Percentiles rank a stretch among this genome's conserved stretches.
Evolutionary conservation across 2,888 invertebrate species (phyloP).

Genomic region (Tetranychus piercei): DNA sequence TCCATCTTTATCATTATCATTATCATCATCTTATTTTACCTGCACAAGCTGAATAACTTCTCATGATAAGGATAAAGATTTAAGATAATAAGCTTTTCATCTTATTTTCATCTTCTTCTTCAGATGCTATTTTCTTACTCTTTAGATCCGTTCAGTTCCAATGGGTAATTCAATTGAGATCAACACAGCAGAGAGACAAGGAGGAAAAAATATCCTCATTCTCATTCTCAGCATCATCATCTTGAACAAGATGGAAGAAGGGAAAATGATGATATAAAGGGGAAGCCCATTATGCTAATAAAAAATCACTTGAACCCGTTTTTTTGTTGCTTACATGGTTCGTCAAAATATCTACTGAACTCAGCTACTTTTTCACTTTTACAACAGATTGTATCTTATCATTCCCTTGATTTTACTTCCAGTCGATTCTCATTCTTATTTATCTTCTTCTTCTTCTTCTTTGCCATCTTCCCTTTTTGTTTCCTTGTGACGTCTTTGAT

Average conservation of each 20-base stretch:
- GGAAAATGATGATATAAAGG: neutral
- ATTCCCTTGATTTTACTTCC: neutral
- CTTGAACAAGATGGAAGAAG: neutral
- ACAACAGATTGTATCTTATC: neutral
- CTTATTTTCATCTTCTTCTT: neutral
- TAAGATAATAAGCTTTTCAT: slow-evolving; percentile 1
- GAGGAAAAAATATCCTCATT: neutral
- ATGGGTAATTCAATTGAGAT: neutral
- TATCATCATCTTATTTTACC: neutral
- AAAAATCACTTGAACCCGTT: neutral
- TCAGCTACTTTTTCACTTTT: neutral
- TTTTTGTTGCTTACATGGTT: neutral
- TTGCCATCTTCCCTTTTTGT: neutral
- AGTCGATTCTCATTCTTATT: neutral
- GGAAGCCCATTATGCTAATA: neutral
- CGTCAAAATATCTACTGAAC: neutral
- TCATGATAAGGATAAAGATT: neutral
- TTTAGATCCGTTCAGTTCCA: neutral
- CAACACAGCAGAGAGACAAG: neutral
- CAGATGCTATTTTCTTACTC: neutral
- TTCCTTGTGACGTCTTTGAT: neutral
- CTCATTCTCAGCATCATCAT: neutral
- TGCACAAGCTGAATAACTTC: neutral
- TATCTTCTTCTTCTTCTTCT: neutral
- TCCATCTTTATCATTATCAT: neutral